Conservation (phyloP, 2,113 vertebrate genomes). For the Zosterops hypoxanthus region DNA sequence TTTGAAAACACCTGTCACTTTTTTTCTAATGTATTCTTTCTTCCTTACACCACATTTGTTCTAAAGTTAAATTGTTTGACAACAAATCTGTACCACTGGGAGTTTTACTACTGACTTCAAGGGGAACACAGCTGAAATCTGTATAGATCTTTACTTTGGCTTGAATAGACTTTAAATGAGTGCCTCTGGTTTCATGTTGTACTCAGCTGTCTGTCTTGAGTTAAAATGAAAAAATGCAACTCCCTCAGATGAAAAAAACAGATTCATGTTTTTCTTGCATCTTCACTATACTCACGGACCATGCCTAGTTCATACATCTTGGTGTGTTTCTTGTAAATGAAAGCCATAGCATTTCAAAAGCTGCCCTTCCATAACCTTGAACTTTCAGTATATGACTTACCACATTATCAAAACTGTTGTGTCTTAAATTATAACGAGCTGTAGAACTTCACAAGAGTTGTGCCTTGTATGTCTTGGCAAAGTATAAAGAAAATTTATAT, state of each 20-base stretch:
- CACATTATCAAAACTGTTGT: neutral
- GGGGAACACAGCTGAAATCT: neutral
- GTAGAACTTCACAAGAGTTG: neutral
- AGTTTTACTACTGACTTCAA: constrained; percentile 25
- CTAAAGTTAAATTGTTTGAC: constrained; percentile 37
- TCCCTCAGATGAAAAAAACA: neutral
- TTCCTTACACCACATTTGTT: neutral
- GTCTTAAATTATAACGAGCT: neutral
- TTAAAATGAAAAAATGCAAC: constrained; percentile 15
- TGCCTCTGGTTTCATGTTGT: constrained; percentile 18
- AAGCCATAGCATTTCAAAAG: neutral
- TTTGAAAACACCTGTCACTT: neutral
- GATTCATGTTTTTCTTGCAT: neutral
- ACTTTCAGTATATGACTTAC: neutral
- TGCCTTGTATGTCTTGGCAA: neutral
- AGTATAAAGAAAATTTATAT: neutral
- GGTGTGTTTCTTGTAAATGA: neutral
- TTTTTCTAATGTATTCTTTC: neutral
- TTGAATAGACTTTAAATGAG: neutral
- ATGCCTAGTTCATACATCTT: neutral
- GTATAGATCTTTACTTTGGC: neutral
- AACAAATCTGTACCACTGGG: neutral
- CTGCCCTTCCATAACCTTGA: neutral
- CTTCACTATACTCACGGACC: neutral
- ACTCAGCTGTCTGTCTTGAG: constrained; percentile 52